A percentile compares a stretch with the other conserved stretches of the same genome.
Evolutionary conservation across 2,888 invertebrate species (phyloP).

Genomic region (Agapostemon virescens): DNA sequence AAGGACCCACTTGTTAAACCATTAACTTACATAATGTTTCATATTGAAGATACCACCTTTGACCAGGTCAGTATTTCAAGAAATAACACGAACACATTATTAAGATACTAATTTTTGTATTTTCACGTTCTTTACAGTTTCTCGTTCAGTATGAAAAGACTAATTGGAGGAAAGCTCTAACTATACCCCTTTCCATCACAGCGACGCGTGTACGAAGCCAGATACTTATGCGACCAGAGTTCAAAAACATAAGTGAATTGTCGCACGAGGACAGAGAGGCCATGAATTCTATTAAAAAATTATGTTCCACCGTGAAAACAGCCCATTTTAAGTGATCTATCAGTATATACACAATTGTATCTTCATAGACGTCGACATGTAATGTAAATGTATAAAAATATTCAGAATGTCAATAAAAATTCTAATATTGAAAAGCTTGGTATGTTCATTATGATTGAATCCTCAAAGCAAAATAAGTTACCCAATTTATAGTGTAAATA

Average conservation of each 20-base stretch:
- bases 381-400: too few relatives aligned
- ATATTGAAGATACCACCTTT: conserved; percentile 88
- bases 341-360: too few relatives aligned
- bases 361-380: too few relatives aligned
- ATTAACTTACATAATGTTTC: conserved; percentile 89
- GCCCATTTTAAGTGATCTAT: conserved; percentile 53
- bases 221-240: conserved; percentile 81
- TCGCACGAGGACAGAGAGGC: conserved; percentile 71
- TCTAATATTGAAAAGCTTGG: too few relatives aligned
- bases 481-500: too few relatives aligned
- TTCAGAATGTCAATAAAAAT: too few relatives aligned
- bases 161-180: conserved; percentile 81
- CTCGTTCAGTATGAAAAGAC: conserved; percentile 81
- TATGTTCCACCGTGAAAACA: conserved; percentile 67
- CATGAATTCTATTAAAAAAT: conserved; percentile 71
- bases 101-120: not conserved
- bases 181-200: conserved; percentile 81
- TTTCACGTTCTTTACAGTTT: conserved; percentile 75
- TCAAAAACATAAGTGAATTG: conserved; percentile 78
- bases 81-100: too few relatives aligned
- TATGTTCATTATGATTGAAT: too few relatives aligned
- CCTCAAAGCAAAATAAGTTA: too few relatives aligned
- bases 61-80: conserved; percentile 84
- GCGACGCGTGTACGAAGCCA: conserved; percentile 81
- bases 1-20: conserved; percentile 76